These are phyloP conservation scores for Takifugu rubripes DNA, from an alignment of 2,797 vertebrate species.

Conservation along the genomic window DNA sequence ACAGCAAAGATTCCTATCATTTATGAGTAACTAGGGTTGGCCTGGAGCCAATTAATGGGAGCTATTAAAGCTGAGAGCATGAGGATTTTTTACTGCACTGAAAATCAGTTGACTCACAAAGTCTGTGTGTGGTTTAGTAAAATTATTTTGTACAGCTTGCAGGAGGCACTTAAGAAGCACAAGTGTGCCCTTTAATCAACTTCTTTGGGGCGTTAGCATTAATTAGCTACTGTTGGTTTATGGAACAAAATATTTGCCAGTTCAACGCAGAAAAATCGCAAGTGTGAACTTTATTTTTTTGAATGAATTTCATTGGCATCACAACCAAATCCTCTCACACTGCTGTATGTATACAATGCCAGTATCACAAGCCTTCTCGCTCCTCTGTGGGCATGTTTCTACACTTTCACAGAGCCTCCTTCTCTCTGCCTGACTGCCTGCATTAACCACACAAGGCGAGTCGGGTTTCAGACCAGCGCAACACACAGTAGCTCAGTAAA, in stretches of 20 bases:
- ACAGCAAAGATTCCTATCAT: background rate
- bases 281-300: background rate
- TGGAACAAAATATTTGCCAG: too few species aligned
- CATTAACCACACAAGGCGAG: slow-evolving; percentile 19
- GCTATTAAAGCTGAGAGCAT: background rate
- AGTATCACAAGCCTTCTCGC: background rate
- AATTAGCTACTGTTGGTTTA: slow-evolving; percentile 24
- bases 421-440: slow-evolving; percentile 10
- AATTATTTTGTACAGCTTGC: slow-evolving; percentile 29
- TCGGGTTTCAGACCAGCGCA: slow-evolving; percentile 18
- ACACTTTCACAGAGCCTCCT: slow-evolving; percentile 10
- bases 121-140: slow-evolving; percentile 7
- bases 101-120: slow-evolving; percentile 4
- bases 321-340: background rate
- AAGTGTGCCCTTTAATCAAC: slow-evolving; percentile 33
- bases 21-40: background rate
- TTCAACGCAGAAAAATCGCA: too few species aligned
- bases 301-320: background rate
- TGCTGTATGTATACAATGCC: background rate
- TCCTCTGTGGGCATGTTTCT: slow-evolving; percentile 3
- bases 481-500: slow-evolving; percentile 30
- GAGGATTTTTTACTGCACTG: slow-evolving; percentile 2
- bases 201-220: slow-evolving; percentile 29
- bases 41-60: too few species aligned
- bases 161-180: slow-evolving; percentile 27